Percentiles rank a stretch among this genome's conserved stretches.
These are phyloP conservation scores for Lasioglossum villosulum DNA, from an alignment of 2,888 invertebrate genomes.

Conservation along the genomic window DNA sequence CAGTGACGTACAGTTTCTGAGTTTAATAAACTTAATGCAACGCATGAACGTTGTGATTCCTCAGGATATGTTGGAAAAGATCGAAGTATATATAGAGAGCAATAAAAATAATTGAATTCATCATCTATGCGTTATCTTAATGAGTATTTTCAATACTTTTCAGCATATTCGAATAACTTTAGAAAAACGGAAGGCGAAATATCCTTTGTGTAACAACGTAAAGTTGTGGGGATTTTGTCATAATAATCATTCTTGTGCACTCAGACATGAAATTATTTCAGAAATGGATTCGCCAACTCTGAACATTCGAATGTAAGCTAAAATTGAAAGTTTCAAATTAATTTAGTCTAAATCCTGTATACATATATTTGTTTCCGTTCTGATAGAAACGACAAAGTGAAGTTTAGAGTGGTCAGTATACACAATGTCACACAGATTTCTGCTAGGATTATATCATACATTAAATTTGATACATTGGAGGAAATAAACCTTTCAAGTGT, in stretches of 20 bases:
- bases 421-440: conserved; percentile 88
- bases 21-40: conserved; percentile 87
- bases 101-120: background rate
- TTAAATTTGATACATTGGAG: conserved; percentile 69
- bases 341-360: background rate
- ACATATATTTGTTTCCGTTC: conserved; percentile 3
- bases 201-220: conserved; percentile 87
- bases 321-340: background rate
- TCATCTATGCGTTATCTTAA: background rate
- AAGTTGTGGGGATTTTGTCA: conserved; percentile 89
- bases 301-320: conserved; percentile 81
- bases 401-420: conserved; percentile 80
- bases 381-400: conserved; percentile 77
- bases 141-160: conserved; percentile 32
- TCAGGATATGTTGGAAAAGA: conserved; percentile 75
- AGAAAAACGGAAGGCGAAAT: conserved; percentile 84
- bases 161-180: conserved; percentile 72
- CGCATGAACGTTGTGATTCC: conserved; percentile 80
- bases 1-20: conserved; percentile 87
- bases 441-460: conserved; percentile 86
- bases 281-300: conserved; percentile 86
- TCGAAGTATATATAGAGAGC: conserved; percentile 75
- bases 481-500: conserved; percentile 64
- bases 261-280: conserved; percentile 87
- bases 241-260: conserved; percentile 86